Conservation (phyloP, 2,888 invertebrate species). For the Chalcosyrphus nemorum region DNA sequence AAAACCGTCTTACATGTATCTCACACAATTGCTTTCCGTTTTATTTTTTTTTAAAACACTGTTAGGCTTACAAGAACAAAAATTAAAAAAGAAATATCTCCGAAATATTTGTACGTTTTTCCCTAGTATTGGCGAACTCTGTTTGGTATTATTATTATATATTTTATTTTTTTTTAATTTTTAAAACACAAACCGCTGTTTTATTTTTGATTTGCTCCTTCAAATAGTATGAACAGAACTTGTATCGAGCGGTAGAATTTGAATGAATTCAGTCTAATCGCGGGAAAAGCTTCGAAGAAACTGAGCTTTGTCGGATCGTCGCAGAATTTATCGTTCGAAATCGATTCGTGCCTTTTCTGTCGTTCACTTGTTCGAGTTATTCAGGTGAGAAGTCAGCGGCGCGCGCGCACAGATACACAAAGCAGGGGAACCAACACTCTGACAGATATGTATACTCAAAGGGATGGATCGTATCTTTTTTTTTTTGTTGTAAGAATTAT, state of each 20-base stretch:
- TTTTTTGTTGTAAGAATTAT: slow-evolving; percentile 16
- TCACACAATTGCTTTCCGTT: slow-evolving; percentile 7
- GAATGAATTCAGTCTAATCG: slow-evolving; percentile 53
- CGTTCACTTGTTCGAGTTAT: slow-evolving; percentile 49
- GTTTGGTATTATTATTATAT: neutral
- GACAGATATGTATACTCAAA: neutral
- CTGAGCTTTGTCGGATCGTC: slow-evolving; percentile 69
- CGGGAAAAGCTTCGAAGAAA: slow-evolving; percentile 69
- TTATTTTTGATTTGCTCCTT: slow-evolving; percentile 11
- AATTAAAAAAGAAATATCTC: neutral
- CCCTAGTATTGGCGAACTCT: slow-evolving; percentile 21
- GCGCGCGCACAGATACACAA: slow-evolving; percentile 29
- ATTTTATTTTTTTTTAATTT: slow-evolving; percentile 3
- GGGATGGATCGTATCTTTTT: slow-evolving; percentile 12
- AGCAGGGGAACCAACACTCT: neutral
- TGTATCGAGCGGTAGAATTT: slow-evolving; percentile 41
- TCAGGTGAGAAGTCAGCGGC: slow-evolving; percentile 34
- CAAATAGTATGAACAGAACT: slow-evolving; percentile 19
- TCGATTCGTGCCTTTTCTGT: slow-evolving; percentile 65
- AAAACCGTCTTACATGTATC: slow-evolving; percentile 51
- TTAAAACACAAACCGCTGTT: neutral
- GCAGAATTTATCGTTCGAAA: slow-evolving; percentile 67
- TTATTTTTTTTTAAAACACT: slow-evolving; percentile 20
- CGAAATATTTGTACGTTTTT: slow-evolving; percentile 35
- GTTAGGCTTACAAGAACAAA: neutral